Conservation (phyloP, 2,113 vertebrate genomes). For the Ammospiza nelsoni region DNA sequence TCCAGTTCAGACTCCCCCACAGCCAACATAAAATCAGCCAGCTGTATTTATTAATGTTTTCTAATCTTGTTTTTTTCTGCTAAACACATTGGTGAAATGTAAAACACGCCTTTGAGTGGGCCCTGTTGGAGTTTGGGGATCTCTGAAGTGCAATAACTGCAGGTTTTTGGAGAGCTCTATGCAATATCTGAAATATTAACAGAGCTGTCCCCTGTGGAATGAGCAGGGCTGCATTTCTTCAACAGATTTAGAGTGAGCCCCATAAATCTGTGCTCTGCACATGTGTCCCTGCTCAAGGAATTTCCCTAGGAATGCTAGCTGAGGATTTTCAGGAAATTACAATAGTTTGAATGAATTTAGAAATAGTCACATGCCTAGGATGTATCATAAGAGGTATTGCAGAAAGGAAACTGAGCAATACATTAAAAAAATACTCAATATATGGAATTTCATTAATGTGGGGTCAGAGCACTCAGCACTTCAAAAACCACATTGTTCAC, state of each 20-base stretch:
- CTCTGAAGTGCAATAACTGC: background rate
- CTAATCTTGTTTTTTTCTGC: background rate
- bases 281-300: slow-evolving; percentile 51
- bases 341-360: slow-evolving; percentile 60
- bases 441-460: background rate
- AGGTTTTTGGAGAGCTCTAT: background rate
- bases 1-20: background rate
- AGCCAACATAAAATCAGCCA: background rate
- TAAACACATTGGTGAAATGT: background rate
- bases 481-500: background rate
- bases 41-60: background rate
- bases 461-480: slow-evolving; percentile 27
- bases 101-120: background rate
- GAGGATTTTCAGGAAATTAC: slow-evolving; percentile 73
- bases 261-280: slow-evolving; percentile 59
- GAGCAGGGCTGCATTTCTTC: slow-evolving; percentile 6
- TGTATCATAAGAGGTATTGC: background rate
- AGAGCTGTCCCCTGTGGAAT: background rate
- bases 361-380: slow-evolving; percentile 35
- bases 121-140: background rate
- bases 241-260: slow-evolving; percentile 36
- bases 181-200: slow-evolving; percentile 34
- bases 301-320: slow-evolving; percentile 56
- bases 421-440: background rate
- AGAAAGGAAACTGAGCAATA: slow-evolving; percentile 15